These are phyloP conservation scores for Zaprionus obscuricornis DNA, from an alignment of 2,888 invertebrate species.

Conservation along the genomic window DNA sequence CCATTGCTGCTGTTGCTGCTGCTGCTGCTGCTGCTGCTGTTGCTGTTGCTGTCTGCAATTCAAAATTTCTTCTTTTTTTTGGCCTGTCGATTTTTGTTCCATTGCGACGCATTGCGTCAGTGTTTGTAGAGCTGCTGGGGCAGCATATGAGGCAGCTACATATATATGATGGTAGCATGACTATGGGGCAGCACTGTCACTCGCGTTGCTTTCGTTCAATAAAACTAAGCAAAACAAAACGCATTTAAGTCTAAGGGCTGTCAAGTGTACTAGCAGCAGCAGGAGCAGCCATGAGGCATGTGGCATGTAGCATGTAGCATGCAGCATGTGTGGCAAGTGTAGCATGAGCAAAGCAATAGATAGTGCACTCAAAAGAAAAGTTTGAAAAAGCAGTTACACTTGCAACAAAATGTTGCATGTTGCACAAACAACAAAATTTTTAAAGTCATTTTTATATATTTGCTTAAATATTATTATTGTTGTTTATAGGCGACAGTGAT, in stretches of 20 bases:
- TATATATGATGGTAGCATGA: too few species aligned
- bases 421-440: not conserved
- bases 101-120: constrained; percentile 47
- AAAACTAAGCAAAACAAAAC: constrained; percentile 77
- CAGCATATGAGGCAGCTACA: too few species aligned
- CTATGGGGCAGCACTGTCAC: too few species aligned
- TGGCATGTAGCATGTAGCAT: constrained; percentile 21
- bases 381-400: not conserved
- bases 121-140: constrained; percentile 11
- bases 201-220: too few species aligned
- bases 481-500: too few species aligned
- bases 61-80: constrained; percentile 47
- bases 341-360: not conserved
- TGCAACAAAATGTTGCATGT: not conserved
- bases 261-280: constrained; percentile 34
- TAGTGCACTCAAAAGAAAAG: not conserved
- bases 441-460: too few species aligned
- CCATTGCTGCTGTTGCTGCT: not conserved
- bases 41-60: constrained; percentile 65
- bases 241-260: constrained; percentile 67
- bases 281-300: not conserved
- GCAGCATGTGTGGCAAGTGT: not conserved
- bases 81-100: constrained; percentile 53
- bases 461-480: too few species aligned
- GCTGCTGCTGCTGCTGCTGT: constrained; percentile 30